These are phyloP conservation scores for Homarus americanus DNA, from an alignment of 1,140 invertebrate genomes.

Conservation along the genomic window DNA sequence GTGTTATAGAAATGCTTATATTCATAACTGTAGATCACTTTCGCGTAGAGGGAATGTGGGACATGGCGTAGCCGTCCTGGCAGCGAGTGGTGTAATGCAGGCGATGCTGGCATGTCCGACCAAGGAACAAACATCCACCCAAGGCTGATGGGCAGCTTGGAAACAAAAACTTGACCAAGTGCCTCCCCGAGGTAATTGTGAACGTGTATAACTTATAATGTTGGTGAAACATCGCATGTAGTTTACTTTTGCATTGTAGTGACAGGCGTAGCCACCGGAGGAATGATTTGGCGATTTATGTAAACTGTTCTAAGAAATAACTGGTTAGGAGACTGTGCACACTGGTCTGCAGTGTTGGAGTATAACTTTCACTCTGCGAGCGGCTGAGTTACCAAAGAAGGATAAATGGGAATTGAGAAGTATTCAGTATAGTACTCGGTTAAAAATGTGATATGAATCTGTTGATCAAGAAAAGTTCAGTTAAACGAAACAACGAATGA, in stretches of 20 bases:
- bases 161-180: neutral
- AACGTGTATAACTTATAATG: neutral
- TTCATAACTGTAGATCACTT: neutral
- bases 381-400: neutral
- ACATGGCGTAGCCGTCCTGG: neutral
- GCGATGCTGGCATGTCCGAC: neutral
- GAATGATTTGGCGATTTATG: neutral
- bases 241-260: too few species aligned
- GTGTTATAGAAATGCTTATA: too few species aligned
- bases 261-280: too few species aligned
- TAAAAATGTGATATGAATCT: neutral
- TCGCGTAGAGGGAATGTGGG: neutral
- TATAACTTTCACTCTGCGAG: constrained; percentile 47
- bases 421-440: neutral
- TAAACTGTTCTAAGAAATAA: constrained; percentile 5
- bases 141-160: neutral
- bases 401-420: neutral
- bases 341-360: constrained; percentile 13
- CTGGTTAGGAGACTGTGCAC: constrained; percentile 43
- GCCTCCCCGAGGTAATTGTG: neutral
- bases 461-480: neutral
- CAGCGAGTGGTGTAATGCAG: neutral
- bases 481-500: neutral
- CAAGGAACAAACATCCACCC: neutral
- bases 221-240: too few species aligned